Evolutionary conservation across 2,113 vertebrate species (phyloP).

Genomic region (Xiphias gladius): DNA sequence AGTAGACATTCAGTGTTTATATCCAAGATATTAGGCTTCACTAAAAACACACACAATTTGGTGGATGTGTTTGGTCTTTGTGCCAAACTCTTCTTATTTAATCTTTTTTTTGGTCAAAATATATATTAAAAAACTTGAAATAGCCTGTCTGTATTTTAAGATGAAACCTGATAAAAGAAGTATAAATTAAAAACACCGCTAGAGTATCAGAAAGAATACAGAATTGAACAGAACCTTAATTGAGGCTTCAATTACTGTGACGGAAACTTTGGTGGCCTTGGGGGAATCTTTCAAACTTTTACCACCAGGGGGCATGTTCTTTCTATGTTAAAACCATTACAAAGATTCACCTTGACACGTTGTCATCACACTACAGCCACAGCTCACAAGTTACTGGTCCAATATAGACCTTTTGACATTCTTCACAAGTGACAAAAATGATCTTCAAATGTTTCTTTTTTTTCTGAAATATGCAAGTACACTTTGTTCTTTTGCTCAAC

Average conservation of each 20-base stretch:
- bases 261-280: not conserved
- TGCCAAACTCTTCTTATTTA: not conserved
- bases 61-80: not conserved
- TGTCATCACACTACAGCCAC: not conserved
- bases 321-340: not conserved
- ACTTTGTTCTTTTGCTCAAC: not conserved
- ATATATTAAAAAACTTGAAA: not conserved
- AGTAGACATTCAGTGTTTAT: not conserved
- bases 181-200: not conserved
- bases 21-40: not conserved
- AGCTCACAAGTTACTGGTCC: not conserved
- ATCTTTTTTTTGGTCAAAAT: too few species aligned
- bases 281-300: not conserved
- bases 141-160: not conserved
- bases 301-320: conserved; percentile 50
- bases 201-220: not conserved
- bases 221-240: conserved; percentile 2
- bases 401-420: not conserved
- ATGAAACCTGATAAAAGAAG: not conserved
- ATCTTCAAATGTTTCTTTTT: not conserved
- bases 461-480: not conserved
- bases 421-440: too few species aligned
- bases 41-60: not conserved
- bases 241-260: not conserved
- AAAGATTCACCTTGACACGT: not conserved